Evolutionary conservation across 1,140 invertebrate species (phyloP), one percentile per base, ranked within the genome.

Genomic region (Neelides sp.): DNA sequence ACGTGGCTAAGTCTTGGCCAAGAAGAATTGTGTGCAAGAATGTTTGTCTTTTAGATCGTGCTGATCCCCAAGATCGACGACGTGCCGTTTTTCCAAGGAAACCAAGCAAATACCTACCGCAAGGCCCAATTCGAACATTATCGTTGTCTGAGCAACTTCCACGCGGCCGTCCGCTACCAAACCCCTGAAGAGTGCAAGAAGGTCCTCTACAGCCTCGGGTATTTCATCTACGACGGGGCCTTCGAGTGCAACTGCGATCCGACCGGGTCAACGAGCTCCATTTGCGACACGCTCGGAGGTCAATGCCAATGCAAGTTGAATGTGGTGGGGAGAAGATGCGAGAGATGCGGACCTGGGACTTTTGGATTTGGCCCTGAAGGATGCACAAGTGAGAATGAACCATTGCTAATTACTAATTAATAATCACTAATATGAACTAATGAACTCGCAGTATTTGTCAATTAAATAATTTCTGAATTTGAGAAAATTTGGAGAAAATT

Each of bases 341-440:
- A 98, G 64, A 75, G 79, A 51, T 99, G 95, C 73, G 89, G 90
- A 8, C 88, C 91, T 4, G 92, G 89, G 50, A 95, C 90, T 3
- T 98, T 85, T 65, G 90, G 88, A 27, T 97, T 99, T 65, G 87
- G 90, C 7, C 90, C 92, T 4, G 80, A 87, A 65, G 95, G 95
- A 20, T 98, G 94, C 64, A 73, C 72, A 63, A 68, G 77, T 78
- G 69, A 68, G 66, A 65, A 5, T 47, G 26, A 40, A n/a, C n/a
- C n/a, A n/a, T n/a, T n/a, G n/a, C n/a, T n/a, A n/a, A n/a, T n/a
- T n/a, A n/a, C n/a, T n/a, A n/a, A n/a, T n/a, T n/a, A n/a, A n/a
- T n/a, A n/a, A n/a, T n/a, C n/a, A n/a, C n/a, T n/a, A n/a, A n/a
- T n/a, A n/a, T n/a, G n/a, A n/a, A n/a, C n/a, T n/a, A n/a, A n/a